phyloP scores from a whole-genome alignment of 2,113 vertebrate genomes.

The Thinocorus orbignyianus region DNA sequence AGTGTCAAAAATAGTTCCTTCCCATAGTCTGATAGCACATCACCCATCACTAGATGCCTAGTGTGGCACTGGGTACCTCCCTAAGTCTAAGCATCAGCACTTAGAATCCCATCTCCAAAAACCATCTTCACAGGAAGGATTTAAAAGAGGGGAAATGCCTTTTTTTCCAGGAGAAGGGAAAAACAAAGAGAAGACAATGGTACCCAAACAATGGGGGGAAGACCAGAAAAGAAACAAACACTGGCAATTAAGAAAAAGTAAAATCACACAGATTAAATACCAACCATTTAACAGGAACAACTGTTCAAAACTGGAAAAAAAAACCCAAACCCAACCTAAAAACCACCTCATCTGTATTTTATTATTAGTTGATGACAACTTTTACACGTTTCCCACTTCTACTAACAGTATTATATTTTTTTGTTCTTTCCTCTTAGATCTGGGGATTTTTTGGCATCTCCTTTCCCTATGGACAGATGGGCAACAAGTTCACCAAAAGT shows the following conservation, averaged over 20 bases:
- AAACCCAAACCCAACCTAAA: not conserved
- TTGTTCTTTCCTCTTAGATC: not conserved
- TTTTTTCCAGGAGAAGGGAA: not conserved
- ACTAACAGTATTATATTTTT: not conserved
- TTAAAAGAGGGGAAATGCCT: not conserved
- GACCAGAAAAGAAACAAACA: not conserved
- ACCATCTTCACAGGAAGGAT: not conserved
- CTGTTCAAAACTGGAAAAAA: not conserved
- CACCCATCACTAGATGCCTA: not conserved
- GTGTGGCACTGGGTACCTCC: not conserved
- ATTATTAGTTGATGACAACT: not conserved
- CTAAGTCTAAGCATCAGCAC: not conserved
- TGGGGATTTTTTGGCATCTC: not conserved
- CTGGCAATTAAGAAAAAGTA: not conserved
- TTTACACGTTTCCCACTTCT: not conserved
- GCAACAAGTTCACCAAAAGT: not conserved
- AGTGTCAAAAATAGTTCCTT: not conserved
- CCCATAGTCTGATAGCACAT: too few relatives aligned
- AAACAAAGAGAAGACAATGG: not conserved
- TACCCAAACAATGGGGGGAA: not conserved
- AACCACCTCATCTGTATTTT: not conserved
- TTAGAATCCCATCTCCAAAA: not conserved
- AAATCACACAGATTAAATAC: not conserved
- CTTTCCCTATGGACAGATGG: not conserved
- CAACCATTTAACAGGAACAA: not conserved